Conservation (phyloP, 2,113 vertebrate genomes). For the Vidua macroura region DNA sequence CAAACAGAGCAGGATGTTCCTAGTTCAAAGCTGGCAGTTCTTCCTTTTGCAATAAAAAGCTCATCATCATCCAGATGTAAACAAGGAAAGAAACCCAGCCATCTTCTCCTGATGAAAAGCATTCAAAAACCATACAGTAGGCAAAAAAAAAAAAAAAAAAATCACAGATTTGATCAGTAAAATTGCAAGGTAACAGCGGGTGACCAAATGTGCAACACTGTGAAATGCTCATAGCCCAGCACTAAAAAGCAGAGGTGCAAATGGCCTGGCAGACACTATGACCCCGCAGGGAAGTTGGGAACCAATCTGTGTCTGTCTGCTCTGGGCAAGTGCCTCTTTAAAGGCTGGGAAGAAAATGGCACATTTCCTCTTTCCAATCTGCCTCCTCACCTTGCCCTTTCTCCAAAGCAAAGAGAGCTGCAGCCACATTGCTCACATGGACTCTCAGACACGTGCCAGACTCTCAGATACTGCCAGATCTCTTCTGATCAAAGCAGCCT, state of each 20-base stretch:
- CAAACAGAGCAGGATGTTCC: not conserved
- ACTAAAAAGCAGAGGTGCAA: not conserved
- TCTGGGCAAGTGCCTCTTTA: not conserved
- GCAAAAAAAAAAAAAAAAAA: not conserved
- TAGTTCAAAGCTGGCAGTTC: not conserved
- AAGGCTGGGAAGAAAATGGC: not conserved
- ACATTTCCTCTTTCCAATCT: not conserved
- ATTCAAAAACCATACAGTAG: not conserved
- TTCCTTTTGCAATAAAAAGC: not conserved
- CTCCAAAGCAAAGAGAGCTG: not conserved
- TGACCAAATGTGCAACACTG: not conserved
- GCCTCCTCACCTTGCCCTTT: not conserved
- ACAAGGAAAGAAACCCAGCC: not conserved
- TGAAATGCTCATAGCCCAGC: not conserved
- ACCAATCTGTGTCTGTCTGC: not conserved
- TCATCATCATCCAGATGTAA: not conserved
- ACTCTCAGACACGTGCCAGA: not conserved
- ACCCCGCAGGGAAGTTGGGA: rapidly evolving
- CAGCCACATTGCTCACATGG: rapidly evolving
- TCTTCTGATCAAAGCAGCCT: not conserved
- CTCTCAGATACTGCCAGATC: not conserved
- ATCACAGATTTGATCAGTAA: not conserved
- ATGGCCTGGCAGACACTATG: not conserved
- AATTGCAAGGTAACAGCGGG: not conserved
- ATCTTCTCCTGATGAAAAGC: not conserved